These are phyloP conservation scores for Gambusia affinis DNA, from an alignment of 2,113 vertebrate species.

Conservation along the genomic window DNA sequence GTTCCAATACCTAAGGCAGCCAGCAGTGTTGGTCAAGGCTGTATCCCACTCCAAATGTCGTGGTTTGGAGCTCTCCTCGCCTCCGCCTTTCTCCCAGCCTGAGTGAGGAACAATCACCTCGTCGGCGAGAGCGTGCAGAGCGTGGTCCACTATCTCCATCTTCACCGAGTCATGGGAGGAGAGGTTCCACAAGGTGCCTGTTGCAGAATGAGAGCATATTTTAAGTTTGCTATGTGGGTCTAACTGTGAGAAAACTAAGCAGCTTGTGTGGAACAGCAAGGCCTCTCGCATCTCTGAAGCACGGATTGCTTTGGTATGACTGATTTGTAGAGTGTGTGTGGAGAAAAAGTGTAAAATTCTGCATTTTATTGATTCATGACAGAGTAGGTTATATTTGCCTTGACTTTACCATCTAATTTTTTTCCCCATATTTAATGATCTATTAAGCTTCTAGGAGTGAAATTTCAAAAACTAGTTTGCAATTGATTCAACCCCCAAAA, in stretches of 20 bases:
- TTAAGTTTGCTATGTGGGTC: neutral
- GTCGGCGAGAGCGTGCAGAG: conserved; percentile 89
- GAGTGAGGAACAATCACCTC: conserved; percentile 94
- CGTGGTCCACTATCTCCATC: conserved; percentile 98
- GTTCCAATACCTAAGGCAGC: conserved; percentile 90
- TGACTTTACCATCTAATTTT: too few relatives aligned
- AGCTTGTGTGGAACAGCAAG: neutral
- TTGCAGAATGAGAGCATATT: neutral
- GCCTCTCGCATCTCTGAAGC: neutral
- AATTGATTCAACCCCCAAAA: too few relatives aligned
- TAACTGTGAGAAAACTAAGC: neutral
- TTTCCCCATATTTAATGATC: too few relatives aligned
- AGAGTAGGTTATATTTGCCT: neutral
- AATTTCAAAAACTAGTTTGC: too few relatives aligned
- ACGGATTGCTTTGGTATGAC: neutral
- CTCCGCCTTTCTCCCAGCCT: conserved; percentile 87
- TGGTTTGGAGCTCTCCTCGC: conserved; percentile 90
- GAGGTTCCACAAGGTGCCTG: conserved; percentile 97
- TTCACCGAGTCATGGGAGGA: conserved; percentile 97
- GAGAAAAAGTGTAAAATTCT: neutral
- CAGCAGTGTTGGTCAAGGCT: conserved; percentile 94
- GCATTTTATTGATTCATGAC: neutral
- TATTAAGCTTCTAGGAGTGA: too few relatives aligned
- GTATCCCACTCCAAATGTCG: conserved; percentile 95
- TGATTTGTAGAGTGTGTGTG: neutral